These are phyloP conservation scores for Enteromius unitaeniatus DNA, from an alignment of 2,797 vertebrate genomes.

Conservation along the genomic window DNA sequence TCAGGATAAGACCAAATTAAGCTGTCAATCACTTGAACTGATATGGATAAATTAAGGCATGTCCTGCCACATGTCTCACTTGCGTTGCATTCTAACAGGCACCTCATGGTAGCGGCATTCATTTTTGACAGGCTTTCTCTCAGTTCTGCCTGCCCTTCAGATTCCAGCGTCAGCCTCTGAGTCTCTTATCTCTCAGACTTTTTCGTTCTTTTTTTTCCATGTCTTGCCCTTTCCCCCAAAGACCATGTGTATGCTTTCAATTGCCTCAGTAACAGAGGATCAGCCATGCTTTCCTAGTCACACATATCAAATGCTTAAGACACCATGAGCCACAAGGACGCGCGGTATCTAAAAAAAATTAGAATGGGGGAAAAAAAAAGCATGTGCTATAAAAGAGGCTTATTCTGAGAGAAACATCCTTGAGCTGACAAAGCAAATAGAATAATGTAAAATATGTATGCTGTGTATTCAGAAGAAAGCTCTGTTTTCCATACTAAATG, in stretches of 20 bases:
- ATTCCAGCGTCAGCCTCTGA: slow-evolving; percentile 62
- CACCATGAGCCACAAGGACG: slow-evolving; percentile 71
- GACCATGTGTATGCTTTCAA: slow-evolving; percentile 70
- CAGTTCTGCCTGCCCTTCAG: slow-evolving; percentile 62
- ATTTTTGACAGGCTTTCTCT: slow-evolving; percentile 67
- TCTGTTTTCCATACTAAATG: slow-evolving; percentile 56
- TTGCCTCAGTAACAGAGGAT: slow-evolving; percentile 73
- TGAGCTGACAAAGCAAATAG: slow-evolving; percentile 64
- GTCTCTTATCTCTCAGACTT: slow-evolving; percentile 70
- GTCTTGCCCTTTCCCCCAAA: slow-evolving; percentile 65
- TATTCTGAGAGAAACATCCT: slow-evolving; percentile 57
- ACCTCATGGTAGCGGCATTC: slow-evolving; percentile 47
- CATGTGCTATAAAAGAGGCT: slow-evolving; percentile 55
- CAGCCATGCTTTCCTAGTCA: slow-evolving; percentile 77
- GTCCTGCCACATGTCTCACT: slow-evolving; percentile 19
- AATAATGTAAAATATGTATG: slow-evolving; percentile 62
- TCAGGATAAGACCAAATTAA: slow-evolving; percentile 46
- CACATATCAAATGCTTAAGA: slow-evolving; percentile 76
- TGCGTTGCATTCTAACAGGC: slow-evolving; percentile 41
- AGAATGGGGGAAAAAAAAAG: slow-evolving; percentile 44
- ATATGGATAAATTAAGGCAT: slow-evolving; percentile 42
- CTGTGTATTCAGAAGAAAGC: slow-evolving; percentile 24
- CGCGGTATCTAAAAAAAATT: slow-evolving; percentile 66
- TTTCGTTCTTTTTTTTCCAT: slow-evolving; percentile 67
- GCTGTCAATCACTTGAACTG: slow-evolving; percentile 24